A percentile compares a stretch with the other conserved stretches of the same genome.
Conservation (phyloP, 2,113 vertebrate species). For the Poicephalus gulielmi region DNA sequence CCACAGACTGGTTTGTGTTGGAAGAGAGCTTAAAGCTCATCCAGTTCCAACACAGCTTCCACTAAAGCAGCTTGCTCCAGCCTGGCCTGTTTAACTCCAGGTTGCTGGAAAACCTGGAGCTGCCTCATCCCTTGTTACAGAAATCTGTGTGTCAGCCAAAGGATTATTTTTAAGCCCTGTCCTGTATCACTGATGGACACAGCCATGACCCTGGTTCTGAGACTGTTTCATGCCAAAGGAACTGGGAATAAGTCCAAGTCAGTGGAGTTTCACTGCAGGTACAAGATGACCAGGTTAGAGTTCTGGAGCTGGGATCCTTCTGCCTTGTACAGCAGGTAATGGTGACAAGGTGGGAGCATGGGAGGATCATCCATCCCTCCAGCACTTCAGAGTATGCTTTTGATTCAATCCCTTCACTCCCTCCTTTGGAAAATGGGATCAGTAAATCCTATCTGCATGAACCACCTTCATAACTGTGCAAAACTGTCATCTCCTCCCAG, state of each 20-base stretch:
- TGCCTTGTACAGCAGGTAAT: not conserved
- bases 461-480: not conserved
- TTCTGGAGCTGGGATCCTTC: not conserved
- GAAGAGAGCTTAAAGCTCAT: not conserved
- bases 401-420: not conserved
- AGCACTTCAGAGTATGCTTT: not conserved
- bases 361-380: not conserved
- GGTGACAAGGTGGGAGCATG: not conserved
- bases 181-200: not conserved
- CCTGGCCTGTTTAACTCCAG: not conserved
- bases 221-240: not conserved
- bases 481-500: not conserved
- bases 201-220: not conserved
- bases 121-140: not conserved
- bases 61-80: not conserved
- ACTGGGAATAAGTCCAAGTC: not conserved
- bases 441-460: not conserved
- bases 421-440: not conserved
- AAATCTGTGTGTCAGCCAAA: not conserved
- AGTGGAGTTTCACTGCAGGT: not conserved
- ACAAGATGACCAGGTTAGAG: not conserved
- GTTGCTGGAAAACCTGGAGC: not conserved
- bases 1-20: not conserved
- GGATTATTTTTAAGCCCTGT: slow-evolving; percentile 11
- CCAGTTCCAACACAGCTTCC: not conserved